A percentile compares a stretch with the other conserved stretches of the same genome.
These are phyloP conservation scores for Odobenus rosmarus DNA, from an alignment of 2,113 vertebrate genomes.

Conservation along the genomic window DNA sequence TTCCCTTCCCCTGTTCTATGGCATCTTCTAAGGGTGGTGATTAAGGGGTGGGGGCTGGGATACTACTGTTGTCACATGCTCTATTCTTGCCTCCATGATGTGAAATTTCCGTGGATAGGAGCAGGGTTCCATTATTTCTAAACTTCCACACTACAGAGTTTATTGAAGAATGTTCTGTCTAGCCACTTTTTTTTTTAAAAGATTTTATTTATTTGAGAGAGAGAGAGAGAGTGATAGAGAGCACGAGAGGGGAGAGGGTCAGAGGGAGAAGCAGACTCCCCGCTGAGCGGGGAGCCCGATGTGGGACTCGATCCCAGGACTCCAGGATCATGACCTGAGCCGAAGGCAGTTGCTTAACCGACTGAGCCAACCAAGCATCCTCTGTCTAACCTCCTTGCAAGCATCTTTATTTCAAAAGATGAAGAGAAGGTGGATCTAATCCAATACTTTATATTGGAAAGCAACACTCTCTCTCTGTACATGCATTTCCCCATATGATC, in stretches of 20 bases:
- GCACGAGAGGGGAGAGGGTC: no score
- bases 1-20: background rate
- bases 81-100: background rate
- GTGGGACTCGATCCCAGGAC: no score
- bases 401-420: conserved; percentile 43
- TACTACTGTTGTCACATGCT: background rate
- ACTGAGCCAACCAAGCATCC: no score
- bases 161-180: background rate
- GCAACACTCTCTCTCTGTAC: conserved; percentile 30
- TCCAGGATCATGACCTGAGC: no score
- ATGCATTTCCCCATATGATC: background rate
- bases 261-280: no score
- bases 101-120: background rate
- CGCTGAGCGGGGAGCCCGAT: no score
- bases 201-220: no score
- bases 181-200: background rate
- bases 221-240: no score
- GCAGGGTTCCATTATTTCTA: background rate
- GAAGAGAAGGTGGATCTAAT: conserved; percentile 41
- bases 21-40: background rate
- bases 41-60: background rate
- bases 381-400: background rate
- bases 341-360: no score
- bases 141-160: background rate
- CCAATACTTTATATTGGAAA: conserved; percentile 53